phyloP scores from a whole-genome alignment of 2,888 invertebrate genomes.

The Camptogramma bilineatum region DNA sequence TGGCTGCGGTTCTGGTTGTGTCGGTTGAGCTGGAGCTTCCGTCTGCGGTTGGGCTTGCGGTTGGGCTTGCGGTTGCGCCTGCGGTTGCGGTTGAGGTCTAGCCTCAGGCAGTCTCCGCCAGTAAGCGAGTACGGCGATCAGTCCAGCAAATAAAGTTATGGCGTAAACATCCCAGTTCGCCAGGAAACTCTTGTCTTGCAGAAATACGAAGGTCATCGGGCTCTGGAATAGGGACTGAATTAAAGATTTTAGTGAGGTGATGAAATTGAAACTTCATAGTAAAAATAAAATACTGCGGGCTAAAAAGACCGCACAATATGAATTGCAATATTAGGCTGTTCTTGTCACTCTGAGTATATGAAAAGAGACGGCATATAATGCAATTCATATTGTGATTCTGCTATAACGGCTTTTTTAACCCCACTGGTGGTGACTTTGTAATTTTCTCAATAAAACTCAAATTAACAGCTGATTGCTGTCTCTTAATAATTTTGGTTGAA shows the following conservation, averaged over 20 bases:
- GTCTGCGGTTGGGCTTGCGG: conserved; percentile 13
- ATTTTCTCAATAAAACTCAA: too few relatives aligned
- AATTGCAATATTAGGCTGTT: too few relatives aligned
- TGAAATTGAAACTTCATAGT: neutral
- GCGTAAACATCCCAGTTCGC: conserved; percentile 98
- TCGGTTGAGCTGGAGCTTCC: conserved; percentile 2
- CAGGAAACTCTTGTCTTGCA: conserved; percentile 89
- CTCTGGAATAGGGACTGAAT: conserved; percentile 84
- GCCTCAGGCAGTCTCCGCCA: conserved; percentile 86
- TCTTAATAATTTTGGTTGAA: too few relatives aligned
- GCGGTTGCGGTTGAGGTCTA: neutral
- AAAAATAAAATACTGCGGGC: too few relatives aligned
- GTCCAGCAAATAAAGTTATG: conserved; percentile 93
- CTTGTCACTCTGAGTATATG: too few relatives aligned
- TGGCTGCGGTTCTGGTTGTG: neutral
- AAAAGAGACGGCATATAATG: too few relatives aligned
- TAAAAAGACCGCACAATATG: too few relatives aligned
- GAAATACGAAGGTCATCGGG: conserved; percentile 86
- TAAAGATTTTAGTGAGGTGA: conserved; percentile 41
- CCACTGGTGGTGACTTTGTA: too few relatives aligned
- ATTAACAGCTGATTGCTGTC: too few relatives aligned
- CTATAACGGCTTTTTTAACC: too few relatives aligned
- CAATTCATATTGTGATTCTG: too few relatives aligned
- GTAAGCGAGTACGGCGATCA: conserved; percentile 91
- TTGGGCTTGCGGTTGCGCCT: conserved; percentile 1